These are phyloP conservation scores for Agonum fuliginosum DNA, from an alignment of 2,888 invertebrate genomes.

Conservation along the genomic window DNA sequence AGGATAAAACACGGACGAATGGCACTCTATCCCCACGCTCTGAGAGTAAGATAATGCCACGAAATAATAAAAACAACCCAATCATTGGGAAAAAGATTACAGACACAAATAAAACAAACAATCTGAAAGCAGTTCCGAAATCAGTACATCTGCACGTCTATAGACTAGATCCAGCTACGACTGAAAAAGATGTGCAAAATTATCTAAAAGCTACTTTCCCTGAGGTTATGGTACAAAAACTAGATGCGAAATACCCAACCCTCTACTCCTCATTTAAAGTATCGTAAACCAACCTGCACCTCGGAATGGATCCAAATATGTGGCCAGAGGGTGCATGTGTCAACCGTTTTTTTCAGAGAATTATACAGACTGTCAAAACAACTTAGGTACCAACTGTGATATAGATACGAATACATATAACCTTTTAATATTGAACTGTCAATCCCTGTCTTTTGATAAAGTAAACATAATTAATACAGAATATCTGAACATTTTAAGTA, in stretches of 20 bases:
- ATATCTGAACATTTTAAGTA: too few relatives aligned
- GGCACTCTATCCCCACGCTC: background rate
- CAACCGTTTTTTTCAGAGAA: too few relatives aligned
- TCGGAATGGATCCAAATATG: background rate
- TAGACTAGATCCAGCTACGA: background rate
- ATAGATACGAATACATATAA: too few relatives aligned
- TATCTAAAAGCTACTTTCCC: background rate
- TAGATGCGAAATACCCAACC: too few relatives aligned
- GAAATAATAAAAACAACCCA: too few relatives aligned
- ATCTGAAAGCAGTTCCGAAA: slow-evolving; percentile 1
- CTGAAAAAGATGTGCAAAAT: slow-evolving; percentile 3
- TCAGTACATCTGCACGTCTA: background rate
- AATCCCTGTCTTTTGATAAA: too few relatives aligned
- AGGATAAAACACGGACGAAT: background rate
- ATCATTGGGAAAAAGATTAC: slow-evolving; percentile 5
- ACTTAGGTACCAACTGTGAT: too few relatives aligned
- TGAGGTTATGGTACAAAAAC: too few relatives aligned
- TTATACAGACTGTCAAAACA: slow-evolving; percentile 2
- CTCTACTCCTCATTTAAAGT: too few relatives aligned
- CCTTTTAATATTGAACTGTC: too few relatives aligned
- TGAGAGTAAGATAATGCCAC: background rate
- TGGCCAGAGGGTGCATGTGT: slow-evolving; percentile 4
- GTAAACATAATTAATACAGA: too few relatives aligned
- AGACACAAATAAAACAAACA: too few relatives aligned
- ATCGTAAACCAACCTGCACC: background rate